phyloP scores from a whole-genome alignment of 2,113 vertebrate species.

The Empidonax alnorum region DNA sequence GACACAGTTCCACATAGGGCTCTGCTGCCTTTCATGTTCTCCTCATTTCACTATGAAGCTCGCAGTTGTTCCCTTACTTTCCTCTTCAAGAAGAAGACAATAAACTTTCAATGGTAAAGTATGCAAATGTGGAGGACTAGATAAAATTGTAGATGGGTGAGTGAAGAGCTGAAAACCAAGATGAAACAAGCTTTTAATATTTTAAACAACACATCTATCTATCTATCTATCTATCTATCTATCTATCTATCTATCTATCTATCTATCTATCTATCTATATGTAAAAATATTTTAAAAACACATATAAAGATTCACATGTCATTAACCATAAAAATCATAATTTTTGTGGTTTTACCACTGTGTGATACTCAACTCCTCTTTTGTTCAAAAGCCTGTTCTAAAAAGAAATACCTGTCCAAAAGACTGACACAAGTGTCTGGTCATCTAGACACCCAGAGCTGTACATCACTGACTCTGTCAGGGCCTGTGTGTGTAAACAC shows the following conservation, averaged over 20 bases:
- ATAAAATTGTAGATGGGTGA: neutral
- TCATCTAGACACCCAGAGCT: neutral
- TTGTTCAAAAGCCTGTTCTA: neutral
- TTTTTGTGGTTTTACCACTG: neutral
- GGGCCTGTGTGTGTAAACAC: neutral
- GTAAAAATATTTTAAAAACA: neutral
- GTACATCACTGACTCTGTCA: neutral
- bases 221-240: no score
- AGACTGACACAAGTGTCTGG: neutral
- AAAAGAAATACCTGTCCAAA: neutral
- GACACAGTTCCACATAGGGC: fast-evolving
- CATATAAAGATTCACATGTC: neutral
- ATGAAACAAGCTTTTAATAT: neutral
- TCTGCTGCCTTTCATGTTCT: neutral
- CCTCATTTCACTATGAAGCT: neutral
- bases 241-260: no score
- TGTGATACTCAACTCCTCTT: neutral
- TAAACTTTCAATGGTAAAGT: neutral
- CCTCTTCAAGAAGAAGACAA: neutral
- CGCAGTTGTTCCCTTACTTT: neutral
- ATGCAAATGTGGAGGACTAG: neutral
- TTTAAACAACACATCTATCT: neutral
- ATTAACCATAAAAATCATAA: neutral
- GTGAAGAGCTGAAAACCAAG: neutral
- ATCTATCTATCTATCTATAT: no score